These are phyloP conservation scores for Benthosema pterotum DNA, from an alignment of 2,797 vertebrate species.

Conservation along the genomic window DNA sequence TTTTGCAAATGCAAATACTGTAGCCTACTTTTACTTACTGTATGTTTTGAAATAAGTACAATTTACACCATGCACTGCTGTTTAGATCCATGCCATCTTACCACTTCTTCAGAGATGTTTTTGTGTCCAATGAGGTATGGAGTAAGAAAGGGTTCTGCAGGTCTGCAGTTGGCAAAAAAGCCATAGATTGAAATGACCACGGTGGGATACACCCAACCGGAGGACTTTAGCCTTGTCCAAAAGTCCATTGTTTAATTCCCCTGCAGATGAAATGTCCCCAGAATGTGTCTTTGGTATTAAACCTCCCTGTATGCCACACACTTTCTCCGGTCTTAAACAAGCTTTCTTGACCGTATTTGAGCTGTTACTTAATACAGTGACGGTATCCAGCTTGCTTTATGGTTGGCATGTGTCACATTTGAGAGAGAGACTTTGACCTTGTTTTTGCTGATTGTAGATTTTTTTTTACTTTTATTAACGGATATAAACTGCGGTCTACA, in stretches of 20 bases:
- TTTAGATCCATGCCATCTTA: constrained; percentile 45
- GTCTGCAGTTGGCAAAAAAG: constrained; percentile 78
- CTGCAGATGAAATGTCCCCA: not conserved
- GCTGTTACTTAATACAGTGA: too few relatives aligned
- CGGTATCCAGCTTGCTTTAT: constrained; percentile 23
- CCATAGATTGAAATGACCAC: constrained; percentile 74
- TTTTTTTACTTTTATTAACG: too few relatives aligned
- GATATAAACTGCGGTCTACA: too few relatives aligned
- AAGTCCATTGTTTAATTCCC: constrained; percentile 46
- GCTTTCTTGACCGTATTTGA: not conserved
- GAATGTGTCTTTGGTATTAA: not conserved
- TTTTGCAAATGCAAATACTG: too few relatives aligned
- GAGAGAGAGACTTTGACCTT: constrained; percentile 68
- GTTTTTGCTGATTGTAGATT: not conserved
- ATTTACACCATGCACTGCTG: too few relatives aligned
- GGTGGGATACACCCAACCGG: constrained; percentile 74
- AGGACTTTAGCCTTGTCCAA: constrained; percentile 46
- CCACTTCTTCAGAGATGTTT: constrained; percentile 80
- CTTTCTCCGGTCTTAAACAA: not conserved
- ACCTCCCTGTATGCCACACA: not conserved
- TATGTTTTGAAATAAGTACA: too few relatives aligned
- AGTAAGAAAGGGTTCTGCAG: constrained; percentile 80
- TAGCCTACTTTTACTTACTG: too few relatives aligned
- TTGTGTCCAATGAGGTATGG: constrained; percentile 80
- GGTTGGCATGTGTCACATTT: constrained; percentile 26